These are phyloP conservation scores for Petrocephalus zakoni DNA, from an alignment of 2,113 vertebrate species.

Conservation along the genomic window DNA sequence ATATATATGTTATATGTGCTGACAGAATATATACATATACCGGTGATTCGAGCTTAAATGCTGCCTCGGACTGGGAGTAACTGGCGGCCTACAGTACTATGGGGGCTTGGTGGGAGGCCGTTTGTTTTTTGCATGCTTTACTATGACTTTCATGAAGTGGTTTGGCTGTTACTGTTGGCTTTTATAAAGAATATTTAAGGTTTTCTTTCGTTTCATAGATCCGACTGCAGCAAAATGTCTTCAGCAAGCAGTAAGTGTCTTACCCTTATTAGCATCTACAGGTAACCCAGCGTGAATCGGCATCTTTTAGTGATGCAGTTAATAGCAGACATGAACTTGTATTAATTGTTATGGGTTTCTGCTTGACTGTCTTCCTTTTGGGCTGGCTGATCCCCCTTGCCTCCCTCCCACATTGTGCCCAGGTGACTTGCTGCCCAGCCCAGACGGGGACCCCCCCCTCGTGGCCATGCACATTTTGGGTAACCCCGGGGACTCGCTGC, in stretches of 20 bases:
- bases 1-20: neutral
- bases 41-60: neutral
- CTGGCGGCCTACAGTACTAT: neutral
- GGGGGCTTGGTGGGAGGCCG: neutral
- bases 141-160: neutral
- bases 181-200: neutral
- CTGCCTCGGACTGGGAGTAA: neutral
- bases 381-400: neutral
- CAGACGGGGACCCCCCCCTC: constrained; percentile 45
- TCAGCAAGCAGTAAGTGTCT: constrained; percentile 48
- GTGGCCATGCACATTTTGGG: constrained; percentile 81
- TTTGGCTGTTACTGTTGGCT: neutral
- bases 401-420: constrained; percentile 9
- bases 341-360: neutral
- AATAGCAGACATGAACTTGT: neutral
- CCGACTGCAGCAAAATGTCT: constrained; percentile 59
- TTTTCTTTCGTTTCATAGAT: constrained; percentile 38
- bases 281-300: neutral
- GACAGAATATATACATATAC: neutral
- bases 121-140: neutral
- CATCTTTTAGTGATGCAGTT: neutral
- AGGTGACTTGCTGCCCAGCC: constrained; percentile 51
- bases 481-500: constrained; percentile 63
- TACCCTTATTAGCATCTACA: neutral
- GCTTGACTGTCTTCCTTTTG: neutral